Conservation (phyloP, 2,888 invertebrate species). For the Rhagophthalmus giganteus region DNA sequence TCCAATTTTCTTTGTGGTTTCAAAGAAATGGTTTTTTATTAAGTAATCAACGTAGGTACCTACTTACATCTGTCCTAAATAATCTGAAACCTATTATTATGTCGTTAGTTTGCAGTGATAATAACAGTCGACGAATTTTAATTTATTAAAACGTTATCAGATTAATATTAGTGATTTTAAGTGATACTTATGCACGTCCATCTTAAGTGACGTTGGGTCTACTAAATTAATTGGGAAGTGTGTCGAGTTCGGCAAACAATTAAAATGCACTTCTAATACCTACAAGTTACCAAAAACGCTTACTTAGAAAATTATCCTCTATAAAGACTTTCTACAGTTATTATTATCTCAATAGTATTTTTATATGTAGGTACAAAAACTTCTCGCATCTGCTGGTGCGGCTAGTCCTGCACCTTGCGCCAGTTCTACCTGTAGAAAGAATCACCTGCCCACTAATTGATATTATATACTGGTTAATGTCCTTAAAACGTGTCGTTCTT, state of each 20-base stretch:
- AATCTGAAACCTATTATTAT: no score
- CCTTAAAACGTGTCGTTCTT: constrained; percentile 14
- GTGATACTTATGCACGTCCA: no score
- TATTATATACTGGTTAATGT: constrained; percentile 26
- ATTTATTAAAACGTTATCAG: no score
- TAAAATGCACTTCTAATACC: not conserved
- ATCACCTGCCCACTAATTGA: constrained; percentile 31
- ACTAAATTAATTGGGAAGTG: no score
- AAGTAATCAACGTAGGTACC: no score
- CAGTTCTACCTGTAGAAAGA: constrained; percentile 22
- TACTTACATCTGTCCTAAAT: no score
- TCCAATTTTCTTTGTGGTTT: no score
- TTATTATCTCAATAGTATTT: constrained; percentile 4
- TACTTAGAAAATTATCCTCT: not conserved
- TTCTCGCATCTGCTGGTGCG: constrained; percentile 27
- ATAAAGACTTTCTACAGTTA: not conserved
- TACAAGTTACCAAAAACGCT: not conserved
- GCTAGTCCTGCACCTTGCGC: constrained; percentile 30
- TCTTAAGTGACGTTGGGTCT: no score
- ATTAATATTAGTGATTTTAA: no score
- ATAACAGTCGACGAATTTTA: no score
- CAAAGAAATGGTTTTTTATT: no score
- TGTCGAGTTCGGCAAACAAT: not conserved
- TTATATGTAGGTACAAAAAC: constrained; percentile 9
- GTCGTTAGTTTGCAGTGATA: no score